Evolutionary conservation across 2,797 vertebrate genomes (phyloP).

Genomic region (Sebastolobus altivelis): DNA sequence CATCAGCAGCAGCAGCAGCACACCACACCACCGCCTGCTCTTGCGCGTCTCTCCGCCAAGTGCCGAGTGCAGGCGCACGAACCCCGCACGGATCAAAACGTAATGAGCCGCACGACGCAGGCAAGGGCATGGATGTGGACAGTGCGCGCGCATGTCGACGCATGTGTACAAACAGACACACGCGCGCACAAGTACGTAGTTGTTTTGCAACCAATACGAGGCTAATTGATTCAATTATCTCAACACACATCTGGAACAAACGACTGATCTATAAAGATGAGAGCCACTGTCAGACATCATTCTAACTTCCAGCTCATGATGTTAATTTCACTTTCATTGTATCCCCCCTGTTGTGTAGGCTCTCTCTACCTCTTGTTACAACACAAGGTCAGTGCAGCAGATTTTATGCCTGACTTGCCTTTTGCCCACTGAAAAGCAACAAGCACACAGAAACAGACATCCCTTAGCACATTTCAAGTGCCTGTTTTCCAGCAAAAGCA

Average conservation of each 20-base stretch:
- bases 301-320: not conserved
- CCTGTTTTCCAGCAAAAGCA: not conserved
- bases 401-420: not conserved
- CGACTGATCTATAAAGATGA: not conserved
- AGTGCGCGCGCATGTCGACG: slow-evolving; percentile 32
- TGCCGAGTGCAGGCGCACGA: slow-evolving; percentile 47
- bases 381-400: not conserved
- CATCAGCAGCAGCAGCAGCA: slow-evolving; percentile 34
- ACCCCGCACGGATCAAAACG: slow-evolving; percentile 54
- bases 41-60: slow-evolving; percentile 52
- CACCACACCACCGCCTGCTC: slow-evolving; percentile 32
- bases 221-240: not conserved
- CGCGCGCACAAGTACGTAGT: not conserved
- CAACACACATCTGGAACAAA: not conserved
- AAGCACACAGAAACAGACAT: not conserved
- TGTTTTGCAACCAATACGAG: not conserved
- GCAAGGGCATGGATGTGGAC: slow-evolving; percentile 30
- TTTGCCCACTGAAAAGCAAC: not conserved
- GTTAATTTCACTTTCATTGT: not conserved
- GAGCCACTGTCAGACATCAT: not conserved
- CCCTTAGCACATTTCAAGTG: not conserved
- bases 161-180: slow-evolving; percentile 27
- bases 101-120: slow-evolving; percentile 65
- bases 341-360: not conserved
- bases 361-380: not conserved